Conservation (phyloP, 37 sponge, comb jelly and placozoan genomes). For the Axinella damicornis region DNA sequence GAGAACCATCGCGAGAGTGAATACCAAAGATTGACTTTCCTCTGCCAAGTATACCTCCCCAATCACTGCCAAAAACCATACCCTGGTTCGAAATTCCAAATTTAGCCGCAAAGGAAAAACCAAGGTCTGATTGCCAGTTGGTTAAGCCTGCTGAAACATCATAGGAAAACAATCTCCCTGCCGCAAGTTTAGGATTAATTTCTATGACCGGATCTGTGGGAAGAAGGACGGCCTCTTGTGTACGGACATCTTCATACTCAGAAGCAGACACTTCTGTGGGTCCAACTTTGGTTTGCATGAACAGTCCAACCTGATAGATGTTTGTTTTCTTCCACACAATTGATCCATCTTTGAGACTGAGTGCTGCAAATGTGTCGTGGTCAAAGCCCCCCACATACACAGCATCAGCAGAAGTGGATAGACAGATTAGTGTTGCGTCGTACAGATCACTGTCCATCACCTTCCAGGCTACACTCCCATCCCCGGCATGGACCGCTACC, state of each 20-base stretch:
- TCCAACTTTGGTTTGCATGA: constrained; percentile 34
- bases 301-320: constrained; percentile 2
- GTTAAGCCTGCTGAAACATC: not conserved
- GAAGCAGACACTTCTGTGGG: not conserved
- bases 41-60: not conserved
- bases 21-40: constrained; percentile 18
- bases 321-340: not conserved
- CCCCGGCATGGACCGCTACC: constrained; percentile 7
- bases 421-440: constrained; percentile 1
- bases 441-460: not conserved
- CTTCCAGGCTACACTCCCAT: constrained; percentile 28
- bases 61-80: not conserved
- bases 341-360: constrained; percentile 16
- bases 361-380: constrained; percentile 12
- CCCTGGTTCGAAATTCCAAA: constrained; percentile 16
- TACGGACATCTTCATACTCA: not conserved
- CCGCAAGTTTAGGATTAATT: constrained; percentile 1
- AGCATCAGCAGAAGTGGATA: not conserved
- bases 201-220: constrained; percentile 26
- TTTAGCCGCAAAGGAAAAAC: constrained; percentile 8
- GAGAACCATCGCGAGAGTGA: not conserved
- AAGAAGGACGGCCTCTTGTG: not conserved
- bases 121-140: constrained; percentile 20
- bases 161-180: constrained; percentile 17
- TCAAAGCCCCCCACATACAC: constrained; percentile 20